phyloP scores from a whole-genome alignment of 2,888 invertebrate genomes.

The Eumacrocentrus americanus region DNA sequence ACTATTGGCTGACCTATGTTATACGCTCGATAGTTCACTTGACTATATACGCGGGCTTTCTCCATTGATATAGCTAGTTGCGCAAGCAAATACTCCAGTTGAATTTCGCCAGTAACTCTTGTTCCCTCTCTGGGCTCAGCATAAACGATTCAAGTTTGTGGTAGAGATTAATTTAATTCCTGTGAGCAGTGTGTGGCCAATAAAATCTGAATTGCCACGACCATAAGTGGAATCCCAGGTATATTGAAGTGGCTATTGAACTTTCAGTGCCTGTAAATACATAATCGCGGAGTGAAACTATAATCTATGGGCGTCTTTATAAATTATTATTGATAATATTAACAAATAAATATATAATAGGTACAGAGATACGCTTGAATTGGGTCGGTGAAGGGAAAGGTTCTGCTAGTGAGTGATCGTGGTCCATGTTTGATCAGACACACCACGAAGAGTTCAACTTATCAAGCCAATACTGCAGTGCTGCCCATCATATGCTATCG shows the following conservation, averaged over 20 bases:
- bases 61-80: neutral
- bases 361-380: neutral
- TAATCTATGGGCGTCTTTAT: no score
- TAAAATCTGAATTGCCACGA: no score
- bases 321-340: no score
- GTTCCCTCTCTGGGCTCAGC: neutral
- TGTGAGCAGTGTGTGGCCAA: neutral
- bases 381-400: neutral
- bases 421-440: slow-evolving; percentile 14
- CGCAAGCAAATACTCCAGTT: neutral
- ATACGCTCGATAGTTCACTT: neutral
- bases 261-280: no score
- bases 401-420: slow-evolving; percentile 4
- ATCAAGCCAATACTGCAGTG: no score
- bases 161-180: neutral
- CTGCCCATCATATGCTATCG: slow-evolving; percentile 4
- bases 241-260: neutral
- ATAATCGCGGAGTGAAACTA: no score
- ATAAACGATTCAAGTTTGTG: neutral
- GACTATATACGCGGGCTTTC: neutral
- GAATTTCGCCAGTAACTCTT: neutral
- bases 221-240: no score
- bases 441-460: slow-evolving; percentile 12
- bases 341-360: neutral
- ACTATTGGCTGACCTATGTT: neutral